Evolutionary conservation across 2,113 vertebrate species (phyloP), one percentile per base, ranked within the genome.

Genomic region (Natator depressus): DNA sequence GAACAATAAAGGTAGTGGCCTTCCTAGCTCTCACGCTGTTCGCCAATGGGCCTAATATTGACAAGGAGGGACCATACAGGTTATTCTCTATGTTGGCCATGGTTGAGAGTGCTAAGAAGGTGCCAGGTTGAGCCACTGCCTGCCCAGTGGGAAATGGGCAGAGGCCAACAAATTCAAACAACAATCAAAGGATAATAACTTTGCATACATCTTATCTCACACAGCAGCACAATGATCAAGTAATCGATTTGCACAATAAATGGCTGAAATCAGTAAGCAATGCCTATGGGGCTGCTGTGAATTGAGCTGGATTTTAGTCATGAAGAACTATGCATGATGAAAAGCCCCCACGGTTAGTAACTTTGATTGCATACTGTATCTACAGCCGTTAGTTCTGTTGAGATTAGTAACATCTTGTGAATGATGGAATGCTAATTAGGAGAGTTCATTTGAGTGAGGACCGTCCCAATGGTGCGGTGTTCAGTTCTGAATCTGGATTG

Each of bases 151-250:
- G 62, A 76, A 65, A 1, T 76, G 29, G 10, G 62, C n/a, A 22
- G 72, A 82, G 55, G 24, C 35, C 8, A 4, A 83, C 51, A 54
- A 69, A 82, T 79, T 76, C 84, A 9, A 72, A 25, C 31, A 82
- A 53, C 1, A 12, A 80, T 2, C 29, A 80, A 25, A 84, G 62
- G 46, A 1, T 2, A 62, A 22, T 49, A 94, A 84, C 62, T 90
- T 65, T 9, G 7, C 19, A 69, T 53, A 46, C 81, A 54, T 72
- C 80, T 94, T 47, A 29, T 54, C 81, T 82, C 25, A 8, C 17
- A 2, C 42, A 0, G n/a, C 1, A 22, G 76, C 8, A 19, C n/a
- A 14, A 8, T 5, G n/a, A 19, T 1, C 3, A 94, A 42, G 50
- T 72, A 2, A 80, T 62, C 29, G 95, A 79, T 92, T 31, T 92